Conservation (phyloP, 1,140 invertebrate species). For the Drosophila nasuta region DNA sequence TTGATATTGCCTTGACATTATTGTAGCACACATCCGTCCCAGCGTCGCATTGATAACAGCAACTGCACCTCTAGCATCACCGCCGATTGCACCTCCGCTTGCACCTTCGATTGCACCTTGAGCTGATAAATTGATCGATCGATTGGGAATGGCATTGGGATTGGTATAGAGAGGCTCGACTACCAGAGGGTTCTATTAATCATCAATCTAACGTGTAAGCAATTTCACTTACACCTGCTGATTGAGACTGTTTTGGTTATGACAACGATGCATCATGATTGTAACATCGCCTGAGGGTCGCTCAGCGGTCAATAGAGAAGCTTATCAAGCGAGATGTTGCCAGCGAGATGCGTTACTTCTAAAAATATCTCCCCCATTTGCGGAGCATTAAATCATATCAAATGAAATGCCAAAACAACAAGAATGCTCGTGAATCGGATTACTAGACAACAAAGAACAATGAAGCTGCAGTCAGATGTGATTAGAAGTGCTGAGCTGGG, state of each 20-base stretch:
- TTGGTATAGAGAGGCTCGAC: slow-evolving; percentile 15
- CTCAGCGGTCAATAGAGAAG: slow-evolving; percentile 33
- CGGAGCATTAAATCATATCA: slow-evolving; percentile 29
- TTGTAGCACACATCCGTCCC: slow-evolving; percentile 55
- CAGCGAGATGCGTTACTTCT: slow-evolving; percentile 20
- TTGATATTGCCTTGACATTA: slow-evolving; percentile 67
- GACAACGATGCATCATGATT: not conserved
- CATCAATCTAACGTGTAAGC: not conserved
- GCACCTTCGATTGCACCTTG: slow-evolving; percentile 12
- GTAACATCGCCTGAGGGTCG: slow-evolving; percentile 36
- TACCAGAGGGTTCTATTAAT: slow-evolving; percentile 9
- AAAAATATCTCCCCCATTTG: slow-evolving; percentile 25
- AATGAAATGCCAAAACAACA: slow-evolving; percentile 23
- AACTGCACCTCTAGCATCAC: slow-evolving; percentile 11
- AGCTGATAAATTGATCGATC: not conserved
- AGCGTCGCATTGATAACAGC: slow-evolving; percentile 36
- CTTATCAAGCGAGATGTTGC: slow-evolving; percentile 46
- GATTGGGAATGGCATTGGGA: not conserved
- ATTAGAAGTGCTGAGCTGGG: not conserved
- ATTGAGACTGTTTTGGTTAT: not conserved
- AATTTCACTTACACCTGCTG: not conserved
- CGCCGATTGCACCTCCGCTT: not conserved
- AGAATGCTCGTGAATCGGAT: not conserved
- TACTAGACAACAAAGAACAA: slow-evolving; percentile 48
- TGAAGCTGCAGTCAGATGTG: slow-evolving; percentile 24